phyloP scores from a whole-genome alignment of 2,888 invertebrate species.

The Catocala fraxini region DNA sequence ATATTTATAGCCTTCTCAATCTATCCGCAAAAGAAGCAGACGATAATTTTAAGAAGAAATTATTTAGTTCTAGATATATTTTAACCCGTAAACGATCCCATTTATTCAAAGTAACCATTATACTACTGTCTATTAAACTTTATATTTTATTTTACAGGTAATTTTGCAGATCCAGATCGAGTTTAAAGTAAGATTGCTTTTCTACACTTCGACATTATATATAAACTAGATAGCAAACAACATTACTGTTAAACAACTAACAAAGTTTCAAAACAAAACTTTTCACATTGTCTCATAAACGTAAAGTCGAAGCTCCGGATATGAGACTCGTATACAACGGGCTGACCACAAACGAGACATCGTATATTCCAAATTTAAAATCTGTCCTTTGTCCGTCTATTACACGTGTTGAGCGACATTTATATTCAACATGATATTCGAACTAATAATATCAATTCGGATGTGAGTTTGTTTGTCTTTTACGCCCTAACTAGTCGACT shows the following conservation, averaged over 20 bases:
- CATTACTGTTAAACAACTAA: too few relatives aligned
- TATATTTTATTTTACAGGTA: conserved; percentile 1
- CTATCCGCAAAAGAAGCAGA: too few relatives aligned
- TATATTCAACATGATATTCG: conserved; percentile 11
- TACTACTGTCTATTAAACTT: too few relatives aligned
- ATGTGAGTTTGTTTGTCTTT: too few relatives aligned
- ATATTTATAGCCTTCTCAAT: too few relatives aligned
- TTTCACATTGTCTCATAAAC: not conserved
- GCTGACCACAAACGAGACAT: conserved; percentile 3
- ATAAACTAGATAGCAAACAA: not conserved
- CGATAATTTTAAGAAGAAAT: too few relatives aligned
- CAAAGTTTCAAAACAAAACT: too few relatives aligned
- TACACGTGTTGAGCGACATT: conserved; percentile 12
- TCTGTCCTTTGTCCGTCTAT: not conserved
- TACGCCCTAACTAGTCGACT: too few relatives aligned
- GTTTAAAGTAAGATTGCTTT: not conserved
- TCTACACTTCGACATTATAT: not conserved
- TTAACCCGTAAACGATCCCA: too few relatives aligned
- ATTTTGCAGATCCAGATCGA: not conserved
- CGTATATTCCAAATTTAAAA: conserved; percentile 2
- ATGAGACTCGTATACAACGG: conserved; percentile 3
- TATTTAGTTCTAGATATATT: too few relatives aligned
- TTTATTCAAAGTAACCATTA: too few relatives aligned
- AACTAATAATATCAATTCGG: too few relatives aligned
- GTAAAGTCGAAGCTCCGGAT: not conserved